Evolutionary conservation across 2,797 vertebrate species (phyloP).

Genomic region (Micropoecilia bifurca): DNA sequence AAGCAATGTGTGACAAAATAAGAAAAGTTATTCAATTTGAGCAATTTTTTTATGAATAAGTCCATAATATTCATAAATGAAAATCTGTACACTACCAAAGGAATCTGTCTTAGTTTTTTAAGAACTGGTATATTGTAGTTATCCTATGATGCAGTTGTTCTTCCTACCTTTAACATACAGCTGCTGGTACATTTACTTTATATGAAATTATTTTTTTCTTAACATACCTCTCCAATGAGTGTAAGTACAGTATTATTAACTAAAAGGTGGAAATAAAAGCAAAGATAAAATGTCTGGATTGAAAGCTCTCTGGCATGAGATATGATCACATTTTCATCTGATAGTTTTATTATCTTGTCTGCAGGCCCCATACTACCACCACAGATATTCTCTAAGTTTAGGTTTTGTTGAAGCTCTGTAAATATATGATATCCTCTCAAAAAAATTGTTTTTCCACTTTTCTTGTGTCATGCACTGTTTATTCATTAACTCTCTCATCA

Average conservation of each 20-base stretch:
- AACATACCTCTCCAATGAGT: not conserved
- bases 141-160: not conserved
- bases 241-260: not conserved
- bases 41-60: not conserved
- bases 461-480: not conserved
- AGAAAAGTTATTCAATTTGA: not conserved
- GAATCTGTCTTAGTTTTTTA: not conserved
- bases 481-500: not conserved
- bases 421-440: not conserved
- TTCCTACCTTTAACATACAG: not conserved
- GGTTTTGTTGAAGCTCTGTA: not conserved
- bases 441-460: not conserved
- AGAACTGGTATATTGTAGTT: not conserved
- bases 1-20: not conserved
- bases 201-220: not conserved
- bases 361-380: not conserved
- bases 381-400: not conserved
- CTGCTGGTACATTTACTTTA: not conserved
- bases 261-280: not conserved
- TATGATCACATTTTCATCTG: not conserved
- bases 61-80: not conserved
- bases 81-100: not conserved
- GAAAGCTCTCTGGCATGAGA: not conserved
- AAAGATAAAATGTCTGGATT: not conserved
- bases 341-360: not conserved